Evolutionary conservation across 1,140 invertebrate species (phyloP).

Genomic region (Trachelipus rathkii): DNA sequence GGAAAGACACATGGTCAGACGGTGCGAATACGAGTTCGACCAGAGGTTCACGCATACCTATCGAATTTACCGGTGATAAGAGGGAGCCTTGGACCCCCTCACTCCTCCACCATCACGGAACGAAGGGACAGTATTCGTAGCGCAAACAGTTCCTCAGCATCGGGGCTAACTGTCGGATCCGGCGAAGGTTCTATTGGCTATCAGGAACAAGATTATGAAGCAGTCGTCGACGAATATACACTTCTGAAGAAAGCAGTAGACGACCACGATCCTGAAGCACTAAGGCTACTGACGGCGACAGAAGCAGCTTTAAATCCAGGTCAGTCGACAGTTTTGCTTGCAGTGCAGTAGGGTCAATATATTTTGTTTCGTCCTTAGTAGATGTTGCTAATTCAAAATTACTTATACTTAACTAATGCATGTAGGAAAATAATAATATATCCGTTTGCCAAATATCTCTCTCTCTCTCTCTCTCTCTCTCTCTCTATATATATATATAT

Average conservation of each 20-base stretch:
- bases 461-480: no score
- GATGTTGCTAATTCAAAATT: no score
- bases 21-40: constrained; percentile 41
- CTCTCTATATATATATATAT: no score
- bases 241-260: constrained; percentile 38
- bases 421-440: no score
- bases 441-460: no score
- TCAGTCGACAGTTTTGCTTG: constrained; percentile 25
- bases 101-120: constrained; percentile 28
- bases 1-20: constrained; percentile 34
- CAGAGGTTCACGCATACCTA: constrained; percentile 45
- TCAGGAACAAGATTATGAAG: constrained; percentile 43
- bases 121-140: constrained; percentile 42
- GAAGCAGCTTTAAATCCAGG: constrained; percentile 38
- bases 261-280: constrained; percentile 42
- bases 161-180: constrained; percentile 39
- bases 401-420: no score
- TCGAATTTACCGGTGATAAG: constrained; percentile 31
- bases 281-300: constrained; percentile 31
- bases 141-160: constrained; percentile 43
- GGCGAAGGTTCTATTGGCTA: constrained; percentile 43
- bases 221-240: constrained; percentile 42
- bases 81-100: constrained; percentile 7
- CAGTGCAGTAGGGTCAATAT: constrained; percentile 4
- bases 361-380: no score